A percentile compares a stretch with the other conserved stretches of the same genome.
Evolutionary conservation across 2,113 vertebrate genomes (phyloP).

Genomic region (Chionis minor): DNA sequence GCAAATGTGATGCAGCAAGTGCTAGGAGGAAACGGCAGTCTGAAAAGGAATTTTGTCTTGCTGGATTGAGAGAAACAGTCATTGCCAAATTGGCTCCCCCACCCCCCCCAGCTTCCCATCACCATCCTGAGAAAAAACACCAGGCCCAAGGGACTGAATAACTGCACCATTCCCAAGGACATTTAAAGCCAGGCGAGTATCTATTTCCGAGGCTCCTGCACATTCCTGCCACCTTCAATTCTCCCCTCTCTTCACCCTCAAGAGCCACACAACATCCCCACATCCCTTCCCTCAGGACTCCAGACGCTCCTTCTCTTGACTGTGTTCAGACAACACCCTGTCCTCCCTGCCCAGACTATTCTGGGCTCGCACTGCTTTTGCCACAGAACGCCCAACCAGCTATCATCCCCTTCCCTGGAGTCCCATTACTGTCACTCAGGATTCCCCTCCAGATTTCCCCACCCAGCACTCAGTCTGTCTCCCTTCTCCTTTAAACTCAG

Average conservation of each 20-base stretch:
- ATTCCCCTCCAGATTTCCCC: constrained; percentile 23
- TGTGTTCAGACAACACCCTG: background rate
- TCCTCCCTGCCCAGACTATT: constrained; percentile 32
- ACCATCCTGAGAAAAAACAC: background rate
- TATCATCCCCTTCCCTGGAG: constrained; percentile 3
- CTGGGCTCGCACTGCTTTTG: background rate
- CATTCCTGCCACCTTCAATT: background rate
- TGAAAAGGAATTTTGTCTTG: constrained; percentile 16
- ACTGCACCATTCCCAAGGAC: constrained; percentile 12
- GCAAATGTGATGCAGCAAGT: background rate
- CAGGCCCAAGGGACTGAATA: background rate
- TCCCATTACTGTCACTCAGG: constrained; percentile 62
- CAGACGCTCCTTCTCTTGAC: background rate
- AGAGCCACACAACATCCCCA: background rate
- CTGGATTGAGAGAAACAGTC: background rate
- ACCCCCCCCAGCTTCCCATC: background rate
- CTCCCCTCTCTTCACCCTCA: background rate
- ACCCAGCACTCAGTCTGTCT: background rate
- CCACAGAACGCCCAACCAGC: constrained; percentile 20
- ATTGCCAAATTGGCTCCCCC: background rate
- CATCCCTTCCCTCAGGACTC: background rate
- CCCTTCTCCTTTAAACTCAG: background rate
- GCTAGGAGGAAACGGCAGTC: background rate
- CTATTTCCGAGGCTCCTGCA: background rate
- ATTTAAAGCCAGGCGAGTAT: constrained; percentile 4